Evolutionary conservation across 2,888 invertebrate species (phyloP).

Genomic region (Plebejus melissa): DNA sequence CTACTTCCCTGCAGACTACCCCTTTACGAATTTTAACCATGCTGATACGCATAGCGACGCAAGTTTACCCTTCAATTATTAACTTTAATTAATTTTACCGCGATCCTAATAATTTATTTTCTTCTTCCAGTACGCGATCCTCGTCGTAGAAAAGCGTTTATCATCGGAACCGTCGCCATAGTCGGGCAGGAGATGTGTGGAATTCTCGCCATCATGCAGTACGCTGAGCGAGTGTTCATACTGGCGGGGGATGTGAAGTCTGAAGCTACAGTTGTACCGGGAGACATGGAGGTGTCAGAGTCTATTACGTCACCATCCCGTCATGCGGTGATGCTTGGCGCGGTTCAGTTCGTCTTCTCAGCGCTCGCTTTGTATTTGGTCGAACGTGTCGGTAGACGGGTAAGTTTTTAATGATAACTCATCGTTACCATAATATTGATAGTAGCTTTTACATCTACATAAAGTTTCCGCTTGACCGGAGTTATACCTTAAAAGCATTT

Average conservation of each 20-base stretch:
- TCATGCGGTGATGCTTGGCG: conserved; percentile 50
- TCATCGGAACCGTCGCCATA: conserved; percentile 49
- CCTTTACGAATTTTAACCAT: background rate
- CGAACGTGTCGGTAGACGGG: conserved; percentile 59
- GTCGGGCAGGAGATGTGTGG: conserved; percentile 63
- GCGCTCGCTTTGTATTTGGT: conserved; percentile 51
- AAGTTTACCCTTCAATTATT: too few relatives aligned
- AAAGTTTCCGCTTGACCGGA: too few relatives aligned
- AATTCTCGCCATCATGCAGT: conserved; percentile 58
- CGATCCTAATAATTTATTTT: background rate
- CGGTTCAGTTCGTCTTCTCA: conserved; percentile 52
- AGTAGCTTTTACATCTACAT: too few relatives aligned
- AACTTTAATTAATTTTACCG: background rate
- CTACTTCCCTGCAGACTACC: too few relatives aligned
- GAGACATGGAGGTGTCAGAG: background rate
- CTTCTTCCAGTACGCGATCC: conserved; percentile 46
- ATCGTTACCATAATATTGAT: too few relatives aligned
- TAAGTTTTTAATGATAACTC: conserved; percentile 35
- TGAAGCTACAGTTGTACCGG: background rate
- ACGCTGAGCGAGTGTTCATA: conserved; percentile 60
- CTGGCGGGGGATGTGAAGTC: conserved; percentile 41
- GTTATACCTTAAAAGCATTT: too few relatives aligned
- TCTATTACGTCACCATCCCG: conserved; percentile 46
- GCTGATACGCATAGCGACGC: background rate
- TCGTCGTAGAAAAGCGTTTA: conserved; percentile 52